Conservation (phyloP, 1,140 invertebrate species). For the Drosophila pseudoananassae region DNA sequence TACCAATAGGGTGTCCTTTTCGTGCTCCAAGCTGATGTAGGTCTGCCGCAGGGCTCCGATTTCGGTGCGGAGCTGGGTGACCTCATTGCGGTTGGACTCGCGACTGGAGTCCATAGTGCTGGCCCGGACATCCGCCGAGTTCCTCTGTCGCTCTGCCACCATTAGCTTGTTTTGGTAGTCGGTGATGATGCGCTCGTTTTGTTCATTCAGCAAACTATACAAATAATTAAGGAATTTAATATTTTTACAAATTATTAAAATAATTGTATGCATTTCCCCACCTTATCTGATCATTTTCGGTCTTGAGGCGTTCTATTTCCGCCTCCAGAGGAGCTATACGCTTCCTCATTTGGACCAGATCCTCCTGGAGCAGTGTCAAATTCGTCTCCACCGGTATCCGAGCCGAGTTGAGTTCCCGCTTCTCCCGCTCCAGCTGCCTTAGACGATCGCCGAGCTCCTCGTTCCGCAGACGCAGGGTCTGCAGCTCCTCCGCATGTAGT, state of each 20-base stretch:
- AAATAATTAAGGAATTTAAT: background rate
- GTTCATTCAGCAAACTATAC: conserved; percentile 73
- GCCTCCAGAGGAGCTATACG: conserved; percentile 40
- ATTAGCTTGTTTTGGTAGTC: conserved; percentile 70
- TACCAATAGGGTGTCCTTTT: conserved; percentile 76
- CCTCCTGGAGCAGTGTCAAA: conserved; percentile 64
- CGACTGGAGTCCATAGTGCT: conserved; percentile 68
- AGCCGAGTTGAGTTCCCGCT: conserved; percentile 63
- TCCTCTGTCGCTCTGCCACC: conserved; percentile 64
- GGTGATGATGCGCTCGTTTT: conserved; percentile 74
- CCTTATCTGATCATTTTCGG: conserved; percentile 69
- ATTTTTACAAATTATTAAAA: background rate
- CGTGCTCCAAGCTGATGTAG: conserved; percentile 61
- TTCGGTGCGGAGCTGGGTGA: conserved; percentile 61
- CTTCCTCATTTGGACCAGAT: conserved; percentile 57
- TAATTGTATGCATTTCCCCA: conserved; percentile 14
- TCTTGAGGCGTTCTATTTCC: conserved; percentile 51
- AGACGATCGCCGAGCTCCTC: conserved; percentile 59
- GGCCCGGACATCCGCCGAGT: conserved; percentile 59
- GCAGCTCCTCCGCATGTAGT: conserved; percentile 63
- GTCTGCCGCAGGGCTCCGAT: conserved; percentile 64
- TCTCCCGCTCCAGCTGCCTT: conserved; percentile 65
- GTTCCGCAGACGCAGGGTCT: conserved; percentile 56
- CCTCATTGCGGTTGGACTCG: conserved; percentile 59
- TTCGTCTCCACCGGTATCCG: conserved; percentile 70